Evolutionary conservation across 2,888 invertebrate genomes (phyloP), one percentile per base, ranked within the genome.

Genomic region (Aspidapion aeneum): DNA sequence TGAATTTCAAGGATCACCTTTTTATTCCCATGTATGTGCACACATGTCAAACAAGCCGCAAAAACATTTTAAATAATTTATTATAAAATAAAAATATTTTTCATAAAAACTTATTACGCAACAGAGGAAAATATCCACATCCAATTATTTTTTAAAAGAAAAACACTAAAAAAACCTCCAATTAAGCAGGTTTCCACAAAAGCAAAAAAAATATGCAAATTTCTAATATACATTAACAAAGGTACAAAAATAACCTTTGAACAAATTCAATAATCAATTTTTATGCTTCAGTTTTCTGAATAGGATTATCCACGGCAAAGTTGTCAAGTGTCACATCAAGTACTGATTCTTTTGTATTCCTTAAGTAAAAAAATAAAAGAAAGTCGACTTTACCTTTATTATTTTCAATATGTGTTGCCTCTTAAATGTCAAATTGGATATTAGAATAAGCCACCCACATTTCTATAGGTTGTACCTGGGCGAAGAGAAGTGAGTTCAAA

Each of bases 1-100:
- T 51, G 65, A 62, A 35, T 68, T 70, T 70, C 71, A 74, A 74
- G 74, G 73, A 72, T 70, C 62, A 62, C 62, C 64, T 66, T 70
- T 69, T 70, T 62, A 64, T 66, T 63, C 66, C 61, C 66, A 66
- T 66, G 66, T 66, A 35, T 35, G 12, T 12, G 12, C 35, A 35
- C 35, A 35, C 12, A 7, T 35, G 5, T 7, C 35, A 35, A 3
- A 7, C 3, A 7, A 35, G 35, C 35, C 12, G 12, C 35, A 35
- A 35, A 35, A 35, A 35, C 35, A 35, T 35, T 3, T 3, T 35
- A 35, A 35, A 35, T 35, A 35, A 35, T 35, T 35, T n/a, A n/a
- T n/a, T n/a, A 35, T 35, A 7, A 7, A 35, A 35, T 35, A 35
- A 35, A 35, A 35, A 35, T n/a, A n/a, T 7, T 35, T 35, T 35